Percentiles rank a stretch among this genome's conserved stretches.
These are phyloP conservation scores for Ophthalmotilapia sp. DNA, from an alignment of 2,113 vertebrate species.

Conservation along the genomic window DNA sequence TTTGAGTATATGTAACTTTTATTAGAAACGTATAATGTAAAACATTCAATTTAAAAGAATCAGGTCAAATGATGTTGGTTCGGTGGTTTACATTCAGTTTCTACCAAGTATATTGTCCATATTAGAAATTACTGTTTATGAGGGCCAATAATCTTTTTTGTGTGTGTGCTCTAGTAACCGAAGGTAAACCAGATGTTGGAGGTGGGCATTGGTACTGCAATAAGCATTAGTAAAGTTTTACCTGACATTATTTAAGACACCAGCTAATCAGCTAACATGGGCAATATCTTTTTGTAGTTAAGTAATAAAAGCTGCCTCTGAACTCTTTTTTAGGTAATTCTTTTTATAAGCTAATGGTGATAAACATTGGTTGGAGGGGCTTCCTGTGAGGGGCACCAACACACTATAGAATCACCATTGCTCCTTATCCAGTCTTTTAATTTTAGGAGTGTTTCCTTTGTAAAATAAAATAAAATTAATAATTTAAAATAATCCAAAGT, in stretches of 20 bases:
- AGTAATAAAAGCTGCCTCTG: background rate
- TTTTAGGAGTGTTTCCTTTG: background rate
- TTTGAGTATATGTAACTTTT: background rate
- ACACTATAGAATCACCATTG: background rate
- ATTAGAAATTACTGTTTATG: background rate
- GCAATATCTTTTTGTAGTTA: background rate
- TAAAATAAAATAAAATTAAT: background rate
- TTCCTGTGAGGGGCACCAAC: background rate
- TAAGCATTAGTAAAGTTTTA: background rate
- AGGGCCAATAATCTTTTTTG: background rate
- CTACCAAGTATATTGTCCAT: background rate
- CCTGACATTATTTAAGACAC: background rate
- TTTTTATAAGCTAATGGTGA: background rate
- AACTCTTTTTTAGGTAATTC: background rate
- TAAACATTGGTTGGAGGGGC: background rate
- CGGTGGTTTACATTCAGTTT: background rate
- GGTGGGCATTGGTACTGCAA: background rate
- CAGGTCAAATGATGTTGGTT: background rate
- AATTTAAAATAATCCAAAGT: background rate
- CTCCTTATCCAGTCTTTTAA: background rate
- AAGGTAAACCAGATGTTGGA: background rate
- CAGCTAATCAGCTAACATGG: background rate
- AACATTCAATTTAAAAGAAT: background rate
- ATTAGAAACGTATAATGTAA: background rate
- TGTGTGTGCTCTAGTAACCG: rapidly evolving